phyloP scores from a whole-genome alignment of 2,113 vertebrate species.

The Uropsilus gracilis region DNA sequence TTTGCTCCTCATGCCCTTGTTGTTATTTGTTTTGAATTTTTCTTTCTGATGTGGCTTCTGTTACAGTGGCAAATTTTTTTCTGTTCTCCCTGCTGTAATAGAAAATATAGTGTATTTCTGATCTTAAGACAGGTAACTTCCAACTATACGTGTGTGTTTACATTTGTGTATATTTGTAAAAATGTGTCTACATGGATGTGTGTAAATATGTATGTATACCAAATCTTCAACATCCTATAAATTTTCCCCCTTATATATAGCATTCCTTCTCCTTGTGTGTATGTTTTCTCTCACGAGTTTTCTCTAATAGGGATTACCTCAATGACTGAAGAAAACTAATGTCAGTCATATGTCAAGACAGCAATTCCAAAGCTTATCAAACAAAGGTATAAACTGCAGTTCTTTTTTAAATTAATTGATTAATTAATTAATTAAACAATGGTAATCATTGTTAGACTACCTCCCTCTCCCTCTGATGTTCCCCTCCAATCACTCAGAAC shows the following conservation, averaged over 20 bases:
- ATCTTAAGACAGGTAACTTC: no score
- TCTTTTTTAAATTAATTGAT: no score
- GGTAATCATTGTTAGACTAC: no score
- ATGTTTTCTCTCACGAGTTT: neutral
- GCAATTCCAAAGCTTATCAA: neutral
- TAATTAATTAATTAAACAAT: no score
- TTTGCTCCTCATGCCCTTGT: neutral
- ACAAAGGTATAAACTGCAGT: no score
- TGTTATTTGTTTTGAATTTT: neutral
- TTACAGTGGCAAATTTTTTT: neutral
- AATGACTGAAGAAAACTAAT: neutral
- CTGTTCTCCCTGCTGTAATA: neutral
- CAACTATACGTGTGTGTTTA: neutral
- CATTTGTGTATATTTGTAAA: no score
- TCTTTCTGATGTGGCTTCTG: neutral
- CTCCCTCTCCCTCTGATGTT: no score
- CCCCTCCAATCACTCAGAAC: no score
- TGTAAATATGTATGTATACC: neutral
- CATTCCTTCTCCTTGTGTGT: neutral
- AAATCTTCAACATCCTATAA: neutral
- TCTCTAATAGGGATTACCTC: neutral
- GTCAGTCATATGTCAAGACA: neutral
- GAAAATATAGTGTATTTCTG: neutral
- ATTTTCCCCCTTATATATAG: no score
- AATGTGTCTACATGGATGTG: neutral